phyloP scores from a whole-genome alignment of 2,113 vertebrate species.

The Hippocampus zosterae region DNA sequence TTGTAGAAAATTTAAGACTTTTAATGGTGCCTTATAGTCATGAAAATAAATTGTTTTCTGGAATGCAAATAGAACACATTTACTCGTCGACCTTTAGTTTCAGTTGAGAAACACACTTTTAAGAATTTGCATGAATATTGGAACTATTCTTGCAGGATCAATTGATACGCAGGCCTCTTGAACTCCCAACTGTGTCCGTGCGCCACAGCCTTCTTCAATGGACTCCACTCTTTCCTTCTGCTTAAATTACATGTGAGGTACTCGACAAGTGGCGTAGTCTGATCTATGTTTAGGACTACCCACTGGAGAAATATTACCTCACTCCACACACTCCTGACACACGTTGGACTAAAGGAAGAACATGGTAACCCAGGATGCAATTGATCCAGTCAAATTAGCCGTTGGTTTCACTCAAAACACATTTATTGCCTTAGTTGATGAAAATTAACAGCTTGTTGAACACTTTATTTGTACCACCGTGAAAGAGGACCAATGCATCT shows the following conservation, averaged over 20 bases:
- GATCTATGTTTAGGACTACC: slow-evolving; percentile 67
- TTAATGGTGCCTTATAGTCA: too few relatives aligned
- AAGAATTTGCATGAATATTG: neutral
- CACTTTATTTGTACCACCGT: slow-evolving; percentile 1
- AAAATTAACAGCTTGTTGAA: slow-evolving; percentile 14
- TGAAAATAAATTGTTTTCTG: too few relatives aligned
- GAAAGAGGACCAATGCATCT: slow-evolving; percentile 16
- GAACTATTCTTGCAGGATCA: neutral
- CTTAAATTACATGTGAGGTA: slow-evolving; percentile 50
- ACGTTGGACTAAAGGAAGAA: slow-evolving; percentile 22
- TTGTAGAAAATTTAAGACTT: too few relatives aligned
- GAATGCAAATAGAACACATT: neutral
- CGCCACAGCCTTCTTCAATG: slow-evolving; percentile 9
- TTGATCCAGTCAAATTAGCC: slow-evolving; percentile 13
- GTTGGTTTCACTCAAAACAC: neutral
- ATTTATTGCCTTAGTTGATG: neutral
- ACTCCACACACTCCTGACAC: slow-evolving; percentile 46
- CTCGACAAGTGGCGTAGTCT: slow-evolving; percentile 49
- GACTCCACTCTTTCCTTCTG: slow-evolving; percentile 26
- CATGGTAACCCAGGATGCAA: slow-evolving; percentile 14
- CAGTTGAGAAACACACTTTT: neutral
- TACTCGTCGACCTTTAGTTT: neutral
- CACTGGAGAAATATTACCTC: slow-evolving; percentile 48
- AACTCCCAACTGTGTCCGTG: neutral
- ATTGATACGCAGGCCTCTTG: neutral